Percentiles rank a stretch among this genome's conserved stretches.
Evolutionary conservation across 1,140 invertebrate genomes (phyloP).

Genomic region (Bombus confusus): DNA sequence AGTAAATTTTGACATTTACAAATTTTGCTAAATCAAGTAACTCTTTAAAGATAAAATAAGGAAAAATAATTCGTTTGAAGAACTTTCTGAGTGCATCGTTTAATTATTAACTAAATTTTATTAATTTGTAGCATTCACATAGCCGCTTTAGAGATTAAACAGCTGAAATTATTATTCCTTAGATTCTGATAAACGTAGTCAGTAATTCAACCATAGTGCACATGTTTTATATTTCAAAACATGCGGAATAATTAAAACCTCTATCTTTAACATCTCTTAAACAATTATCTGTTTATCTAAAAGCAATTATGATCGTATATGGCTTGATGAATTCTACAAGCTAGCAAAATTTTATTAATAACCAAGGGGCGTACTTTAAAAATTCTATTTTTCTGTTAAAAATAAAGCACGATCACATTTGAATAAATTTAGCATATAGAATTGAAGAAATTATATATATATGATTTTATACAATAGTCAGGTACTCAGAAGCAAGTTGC

Average conservation of each 20-base stretch:
- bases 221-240: too few species aligned
- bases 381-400: background rate
- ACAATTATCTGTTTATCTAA: background rate
- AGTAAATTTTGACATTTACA: background rate
- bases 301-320: background rate
- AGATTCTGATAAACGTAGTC: too few species aligned
- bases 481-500: slow-evolving; percentile 80
- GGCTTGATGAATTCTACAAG: background rate
- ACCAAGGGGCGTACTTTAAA: background rate
- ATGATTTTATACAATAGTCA: slow-evolving; percentile 77
- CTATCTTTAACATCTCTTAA: background rate
- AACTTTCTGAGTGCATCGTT: background rate
- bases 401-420: background rate
- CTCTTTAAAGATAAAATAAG: slow-evolving; percentile 6
- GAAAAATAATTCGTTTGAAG: background rate
- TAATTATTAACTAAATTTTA: background rate
- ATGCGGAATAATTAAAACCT: too few species aligned
- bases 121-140: background rate
- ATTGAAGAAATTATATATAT: background rate
- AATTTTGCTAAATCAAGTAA: slow-evolving; percentile 8
- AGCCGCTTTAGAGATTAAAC: background rate
- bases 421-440: background rate
- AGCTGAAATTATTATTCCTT: background rate
- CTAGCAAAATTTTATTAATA: background rate
- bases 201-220: too few species aligned